phyloP scores from a whole-genome alignment of 2,113 vertebrate genomes.

The Nyctibius bracteatus region DNA sequence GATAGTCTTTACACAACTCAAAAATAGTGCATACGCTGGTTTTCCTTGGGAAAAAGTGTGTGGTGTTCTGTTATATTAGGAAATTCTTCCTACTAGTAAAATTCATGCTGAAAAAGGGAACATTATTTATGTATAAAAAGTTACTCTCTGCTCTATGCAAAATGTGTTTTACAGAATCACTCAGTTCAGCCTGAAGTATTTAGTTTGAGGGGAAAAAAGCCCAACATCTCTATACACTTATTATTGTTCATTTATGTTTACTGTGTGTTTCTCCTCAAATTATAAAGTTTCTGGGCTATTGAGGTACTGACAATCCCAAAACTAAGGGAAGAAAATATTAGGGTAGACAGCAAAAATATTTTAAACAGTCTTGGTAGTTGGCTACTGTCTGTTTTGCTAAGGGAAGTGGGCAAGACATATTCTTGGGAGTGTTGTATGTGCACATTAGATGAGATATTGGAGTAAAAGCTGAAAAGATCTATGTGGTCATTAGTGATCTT shows the following conservation, averaged over 20 bases:
- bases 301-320: background rate
- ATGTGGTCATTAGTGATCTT: background rate
- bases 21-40: background rate
- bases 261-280: background rate
- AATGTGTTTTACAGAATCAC: background rate
- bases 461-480: background rate
- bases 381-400: background rate
- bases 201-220: background rate
- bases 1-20: background rate
- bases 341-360: background rate
- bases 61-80: background rate
- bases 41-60: background rate
- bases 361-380: background rate
- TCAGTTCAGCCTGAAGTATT: background rate
- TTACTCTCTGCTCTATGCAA: background rate
- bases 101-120: background rate
- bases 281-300: background rate
- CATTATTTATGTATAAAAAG: background rate
- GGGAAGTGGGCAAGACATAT: background rate
- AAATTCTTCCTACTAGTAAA: background rate
- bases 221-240: background rate
- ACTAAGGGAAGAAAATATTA: background rate
- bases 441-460: background rate
- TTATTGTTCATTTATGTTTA: background rate
- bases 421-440: background rate